Conservation (phyloP, 2,113 vertebrate genomes). For the Odontophorus gujanensis region DNA sequence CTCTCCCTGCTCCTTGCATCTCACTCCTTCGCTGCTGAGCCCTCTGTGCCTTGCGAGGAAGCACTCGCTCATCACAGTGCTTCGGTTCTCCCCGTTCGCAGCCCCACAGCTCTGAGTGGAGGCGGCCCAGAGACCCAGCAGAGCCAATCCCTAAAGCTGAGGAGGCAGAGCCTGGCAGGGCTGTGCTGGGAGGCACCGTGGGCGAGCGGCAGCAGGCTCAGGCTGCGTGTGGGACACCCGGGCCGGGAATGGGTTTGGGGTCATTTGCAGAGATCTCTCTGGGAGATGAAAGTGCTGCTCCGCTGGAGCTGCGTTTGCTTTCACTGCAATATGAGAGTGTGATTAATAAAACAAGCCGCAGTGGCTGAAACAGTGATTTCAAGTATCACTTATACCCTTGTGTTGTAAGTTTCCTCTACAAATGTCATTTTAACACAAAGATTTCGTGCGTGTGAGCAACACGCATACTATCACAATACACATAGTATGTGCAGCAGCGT, state of each 20-base stretch:
- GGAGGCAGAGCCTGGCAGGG: background rate
- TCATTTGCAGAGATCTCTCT: too few relatives aligned
- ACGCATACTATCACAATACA: background rate
- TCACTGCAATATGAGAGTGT: background rate
- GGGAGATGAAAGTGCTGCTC: background rate
- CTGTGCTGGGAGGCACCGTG: accelerated
- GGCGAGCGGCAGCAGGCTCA: accelerated
- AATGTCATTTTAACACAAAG: background rate
- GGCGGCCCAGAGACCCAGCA: accelerated
- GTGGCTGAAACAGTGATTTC: background rate
- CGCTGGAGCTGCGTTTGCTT: background rate
- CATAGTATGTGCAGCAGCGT: background rate
- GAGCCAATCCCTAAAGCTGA: accelerated
- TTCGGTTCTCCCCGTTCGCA: background rate
- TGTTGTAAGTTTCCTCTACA: background rate
- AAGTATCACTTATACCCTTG: background rate
- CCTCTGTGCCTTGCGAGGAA: background rate
- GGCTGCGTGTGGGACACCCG: background rate
- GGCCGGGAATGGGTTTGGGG: background rate
- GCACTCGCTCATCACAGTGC: background rate
- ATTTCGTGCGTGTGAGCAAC: background rate
- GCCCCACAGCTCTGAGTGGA: background rate
- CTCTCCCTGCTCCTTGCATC: background rate
- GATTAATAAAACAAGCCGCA: background rate
- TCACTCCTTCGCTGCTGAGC: background rate